Base-by-base conservation (phyloP, 1,140 invertebrate species). In the Rhagoletis pomonella region DNA sequence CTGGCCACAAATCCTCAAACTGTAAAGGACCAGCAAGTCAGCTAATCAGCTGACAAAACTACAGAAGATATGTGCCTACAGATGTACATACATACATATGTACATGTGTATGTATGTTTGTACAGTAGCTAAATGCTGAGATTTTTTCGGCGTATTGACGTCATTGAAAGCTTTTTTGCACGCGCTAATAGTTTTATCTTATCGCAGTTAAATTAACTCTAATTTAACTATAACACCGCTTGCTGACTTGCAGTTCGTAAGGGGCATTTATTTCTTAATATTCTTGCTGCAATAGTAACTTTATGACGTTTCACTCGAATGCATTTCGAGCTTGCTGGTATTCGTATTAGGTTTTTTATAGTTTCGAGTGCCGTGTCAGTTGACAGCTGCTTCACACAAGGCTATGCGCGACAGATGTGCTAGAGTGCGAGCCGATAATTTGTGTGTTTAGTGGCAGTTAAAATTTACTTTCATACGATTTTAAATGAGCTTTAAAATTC, bases 161-260 rank as follows among this genome's bases (percentile, higher is more conserved):
- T 73, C 42, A 73, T 12, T 47, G 42, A 47, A 73, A 73, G 44
- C 6, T 44, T 73, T 29, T 73, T 67, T 19, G 65, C 65, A 42
- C 29, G 65, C 29, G 65, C 67, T 73, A 73, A 73, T 42, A 47
- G 17, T 47, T 73, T 73, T 73, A 73, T 73, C 67, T 73, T 17
- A 73, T 73, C 67, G 39, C 42, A 47, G 2, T 5, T 6, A 7
- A 55, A 17, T 42, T 42, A 4, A 69, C 5, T 69, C 14, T 1
- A 69, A 69, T 2, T 42, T 44, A 39, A 69, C 12, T 44, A 44
- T 14, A 69, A 2, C 9, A 4, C 4, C 17, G 17, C 60, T 12
- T 62, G 58, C 58, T 12, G 7, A 62, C 60, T 55, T 62, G 60
- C 3, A 62, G 12, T 12, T 7, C 6, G 60, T 62, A 62, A 55